Percentiles rank a stretch among this genome's conserved stretches.
phyloP scores from a whole-genome alignment of 2,113 vertebrate genomes.

The Albula goreensis region DNA sequence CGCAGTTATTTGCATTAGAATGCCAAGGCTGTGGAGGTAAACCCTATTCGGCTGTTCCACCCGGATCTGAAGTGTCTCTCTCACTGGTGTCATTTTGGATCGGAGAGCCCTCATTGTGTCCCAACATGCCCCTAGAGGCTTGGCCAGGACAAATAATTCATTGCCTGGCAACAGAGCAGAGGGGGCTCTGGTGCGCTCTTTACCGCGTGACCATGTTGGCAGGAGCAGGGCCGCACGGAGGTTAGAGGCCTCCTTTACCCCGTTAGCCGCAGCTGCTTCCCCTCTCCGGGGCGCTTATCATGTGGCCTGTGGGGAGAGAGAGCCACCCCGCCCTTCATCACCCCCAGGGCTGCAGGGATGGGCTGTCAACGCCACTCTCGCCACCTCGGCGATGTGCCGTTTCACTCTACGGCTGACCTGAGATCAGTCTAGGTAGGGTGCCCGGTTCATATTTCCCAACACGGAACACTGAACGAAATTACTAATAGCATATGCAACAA shows the following conservation, averaged over 20 bases:
- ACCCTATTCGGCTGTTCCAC: slow-evolving; percentile 7
- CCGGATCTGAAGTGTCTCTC: slow-evolving; percentile 40
- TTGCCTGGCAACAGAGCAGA: slow-evolving; percentile 45
- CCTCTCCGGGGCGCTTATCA: slow-evolving; percentile 56
- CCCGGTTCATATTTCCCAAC: no score
- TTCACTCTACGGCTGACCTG: neutral
- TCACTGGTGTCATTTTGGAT: slow-evolving; percentile 42
- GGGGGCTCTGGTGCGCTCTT: slow-evolving; percentile 57
- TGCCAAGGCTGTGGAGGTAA: no score
- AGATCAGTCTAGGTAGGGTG: neutral
- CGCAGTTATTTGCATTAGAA: no score
- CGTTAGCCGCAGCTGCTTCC: slow-evolving; percentile 60
- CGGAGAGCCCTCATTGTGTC: slow-evolving; percentile 48
- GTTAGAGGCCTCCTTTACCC: slow-evolving; percentile 44
- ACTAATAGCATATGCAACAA: no score
- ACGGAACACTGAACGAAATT: no score
- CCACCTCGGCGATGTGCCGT: no score
- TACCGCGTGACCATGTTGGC: slow-evolving; percentile 49
- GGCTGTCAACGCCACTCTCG: neutral
- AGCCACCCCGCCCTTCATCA: neutral
- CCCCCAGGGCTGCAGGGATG: neutral
- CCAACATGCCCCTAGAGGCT: slow-evolving; percentile 45
- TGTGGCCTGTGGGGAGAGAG: slow-evolving; percentile 33
- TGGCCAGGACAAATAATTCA: slow-evolving; percentile 56
- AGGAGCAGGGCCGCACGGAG: slow-evolving; percentile 49